Conservation (phyloP, 2,113 vertebrate genomes). For the Embiotoca jacksoni region DNA sequence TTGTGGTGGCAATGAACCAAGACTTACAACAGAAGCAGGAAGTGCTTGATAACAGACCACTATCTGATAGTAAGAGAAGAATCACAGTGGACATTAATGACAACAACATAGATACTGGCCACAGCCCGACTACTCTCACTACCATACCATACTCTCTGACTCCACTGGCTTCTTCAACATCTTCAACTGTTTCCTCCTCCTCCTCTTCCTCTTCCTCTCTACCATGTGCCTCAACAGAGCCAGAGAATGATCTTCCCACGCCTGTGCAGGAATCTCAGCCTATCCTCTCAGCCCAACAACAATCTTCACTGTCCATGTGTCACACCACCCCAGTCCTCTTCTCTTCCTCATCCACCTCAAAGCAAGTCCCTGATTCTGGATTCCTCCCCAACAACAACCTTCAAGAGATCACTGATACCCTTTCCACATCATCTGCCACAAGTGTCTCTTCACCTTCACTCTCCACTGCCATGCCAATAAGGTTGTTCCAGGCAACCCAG, state of each 20-base stretch:
- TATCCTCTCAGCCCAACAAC: slow-evolving; percentile 43
- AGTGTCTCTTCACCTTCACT: slow-evolving; percentile 53
- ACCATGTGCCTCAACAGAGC: slow-evolving; percentile 48
- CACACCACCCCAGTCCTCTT: slow-evolving; percentile 26
- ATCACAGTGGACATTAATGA: slow-evolving; percentile 79
- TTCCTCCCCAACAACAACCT: slow-evolving; percentile 22
- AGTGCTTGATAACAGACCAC: slow-evolving; percentile 69
- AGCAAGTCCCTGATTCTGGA: slow-evolving; percentile 30
- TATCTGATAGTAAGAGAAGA: slow-evolving; percentile 48
- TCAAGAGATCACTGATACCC: slow-evolving; percentile 34
- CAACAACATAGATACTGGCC: slow-evolving; percentile 67
- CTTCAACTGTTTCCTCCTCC: slow-evolving; percentile 45
- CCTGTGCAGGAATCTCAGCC: slow-evolving; percentile 84
- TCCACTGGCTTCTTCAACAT: slow-evolving; percentile 37
- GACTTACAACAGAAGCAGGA: slow-evolving; percentile 50
- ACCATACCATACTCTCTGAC: slow-evolving; percentile 20
- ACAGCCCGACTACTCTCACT: slow-evolving; percentile 31
- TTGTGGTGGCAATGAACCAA: slow-evolving; percentile 36
- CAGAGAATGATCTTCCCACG: slow-evolving; percentile 76
- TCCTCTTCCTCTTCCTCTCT: slow-evolving; percentile 47
- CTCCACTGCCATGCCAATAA: slow-evolving; percentile 39
- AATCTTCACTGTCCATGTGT: slow-evolving; percentile 31
- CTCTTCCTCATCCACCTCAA: slow-evolving; percentile 30
- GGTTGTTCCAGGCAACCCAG: slow-evolving; percentile 62
- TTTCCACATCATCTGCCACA: slow-evolving; percentile 50